Evolutionary conservation across 2,113 vertebrate genomes (phyloP), one percentile per base, ranked within the genome.

Genomic region (Nyctibius bracteatus): DNA sequence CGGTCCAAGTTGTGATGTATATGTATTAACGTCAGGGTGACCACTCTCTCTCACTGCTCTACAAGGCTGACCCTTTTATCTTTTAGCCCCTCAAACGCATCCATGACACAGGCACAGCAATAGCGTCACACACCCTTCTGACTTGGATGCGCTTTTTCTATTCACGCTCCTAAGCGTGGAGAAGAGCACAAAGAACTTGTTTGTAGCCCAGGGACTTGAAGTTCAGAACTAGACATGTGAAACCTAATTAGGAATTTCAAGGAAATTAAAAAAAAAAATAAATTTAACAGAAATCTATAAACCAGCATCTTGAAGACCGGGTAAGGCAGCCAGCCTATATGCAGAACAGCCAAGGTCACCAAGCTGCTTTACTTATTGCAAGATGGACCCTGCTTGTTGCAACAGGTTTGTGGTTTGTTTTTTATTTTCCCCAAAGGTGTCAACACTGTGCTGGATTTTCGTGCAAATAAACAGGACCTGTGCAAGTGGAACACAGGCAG

Each of bases 101-200:
- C 73, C 81, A 30, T 15, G 81, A 95, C 52, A 77, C 22, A 1
- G 2, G 37, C 89, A 54, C 6, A 23, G 77, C 2, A 1, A 54
- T 3, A 65, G 46, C 6, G 0, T 90, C 93, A 96, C 11, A 47
- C 35, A 49, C 70, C 62, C 93, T 90, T 96, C 94, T 91, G 95
- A 94, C 91, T 84, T 87, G 94, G 96, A 92, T 72, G 77, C 9
- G 44, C n/a, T 84, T 25, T 2, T 68, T 37, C 83, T 89, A 91
- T 68, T 92, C 89, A 91, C 59, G 43, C 33, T 92, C 35, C 65
- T 25, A 8, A 65, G 61, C 73, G 79, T 1, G 8, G 52, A 5
- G 10, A n/a, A 74, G 54, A 95, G 57, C 68, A 96, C 94, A 96
- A 97, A 96, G 95, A 81, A 35, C 39, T 68, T 84, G 77, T 94